These are phyloP conservation scores for Xylophagus ater DNA, from an alignment of 2,888 invertebrate species.

Conservation along the genomic window DNA sequence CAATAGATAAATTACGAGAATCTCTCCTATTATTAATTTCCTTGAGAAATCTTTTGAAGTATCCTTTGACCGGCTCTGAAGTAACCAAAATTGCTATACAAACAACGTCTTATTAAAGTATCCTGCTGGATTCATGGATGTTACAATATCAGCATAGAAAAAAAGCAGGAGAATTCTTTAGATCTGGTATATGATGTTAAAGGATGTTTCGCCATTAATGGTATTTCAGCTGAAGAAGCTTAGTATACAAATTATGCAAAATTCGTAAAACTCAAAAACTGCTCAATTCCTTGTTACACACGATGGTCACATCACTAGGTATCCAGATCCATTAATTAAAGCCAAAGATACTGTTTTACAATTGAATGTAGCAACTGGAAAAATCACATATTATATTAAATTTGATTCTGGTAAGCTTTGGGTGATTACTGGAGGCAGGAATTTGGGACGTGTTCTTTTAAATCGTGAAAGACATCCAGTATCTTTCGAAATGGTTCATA, in stretches of 20 bases:
- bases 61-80: slow-evolving; percentile 92
- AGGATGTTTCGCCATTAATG: slow-evolving; percentile 94
- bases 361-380: slow-evolving; percentile 83
- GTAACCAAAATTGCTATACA: slow-evolving; percentile 97
- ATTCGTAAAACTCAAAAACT: slow-evolving; percentile 81
- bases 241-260: slow-evolving; percentile 99
- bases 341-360: slow-evolving; percentile 95
- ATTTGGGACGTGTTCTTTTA: slow-evolving; percentile 97
- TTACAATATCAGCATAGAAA: slow-evolving; percentile 98
- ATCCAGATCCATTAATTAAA: slow-evolving; percentile 95
- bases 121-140: slow-evolving; percentile 99
- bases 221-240: slow-evolving; percentile 94
- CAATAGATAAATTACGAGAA: slow-evolving; percentile 94
- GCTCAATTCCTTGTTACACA: slow-evolving; percentile 94
- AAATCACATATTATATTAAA: slow-evolving; percentile 96
- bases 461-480: slow-evolving; percentile 98
- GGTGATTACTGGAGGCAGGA: slow-evolving; percentile 99
- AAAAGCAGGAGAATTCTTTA: slow-evolving; percentile 95
- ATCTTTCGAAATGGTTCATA: slow-evolving; percentile 97
- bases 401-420: slow-evolving; percentile 92
- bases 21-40: slow-evolving; percentile 94
- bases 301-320: slow-evolving; percentile 96
- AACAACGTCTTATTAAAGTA: slow-evolving; percentile 95
- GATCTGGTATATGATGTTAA: slow-evolving; percentile 98
- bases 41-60: slow-evolving; percentile 93